Percentiles rank a stretch among this genome's conserved stretches.
These are phyloP conservation scores for Anguilla japonica DNA, from an alignment of 2,113 vertebrate genomes.

Conservation along the genomic window DNA sequence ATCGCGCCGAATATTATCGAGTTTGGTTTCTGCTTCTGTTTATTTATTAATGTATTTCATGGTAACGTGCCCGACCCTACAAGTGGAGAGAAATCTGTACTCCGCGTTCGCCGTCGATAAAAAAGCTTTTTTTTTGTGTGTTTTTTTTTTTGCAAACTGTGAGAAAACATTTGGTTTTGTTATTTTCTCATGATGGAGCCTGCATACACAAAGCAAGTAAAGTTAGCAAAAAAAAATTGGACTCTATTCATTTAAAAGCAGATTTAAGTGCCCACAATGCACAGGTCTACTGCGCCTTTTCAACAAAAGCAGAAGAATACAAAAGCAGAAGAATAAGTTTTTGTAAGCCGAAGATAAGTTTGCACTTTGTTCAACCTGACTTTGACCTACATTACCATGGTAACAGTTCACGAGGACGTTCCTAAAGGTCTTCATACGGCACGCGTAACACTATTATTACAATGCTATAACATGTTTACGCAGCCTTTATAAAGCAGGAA, in stretches of 20 bases:
- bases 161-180: neutral
- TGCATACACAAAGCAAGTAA: neutral
- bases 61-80: neutral
- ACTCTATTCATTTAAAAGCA: too few species aligned
- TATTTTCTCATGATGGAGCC: neutral
- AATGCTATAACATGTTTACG: neutral
- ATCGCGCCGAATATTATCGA: neutral
- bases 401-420: neutral
- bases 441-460: neutral
- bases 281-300: too few species aligned
- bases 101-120: neutral
- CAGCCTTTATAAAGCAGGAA: neutral
- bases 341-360: too few species aligned
- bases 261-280: too few species aligned
- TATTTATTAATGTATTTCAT: neutral
- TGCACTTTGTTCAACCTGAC: too few species aligned
- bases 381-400: too few species aligned
- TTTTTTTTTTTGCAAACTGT: neutral
- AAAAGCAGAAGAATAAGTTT: too few species aligned
- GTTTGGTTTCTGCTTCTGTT: neutral
- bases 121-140: neutral
- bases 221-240: too few species aligned
- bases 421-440: neutral
- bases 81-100: too few species aligned
- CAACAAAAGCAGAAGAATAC: too few species aligned